A percentile compares a stretch with the other conserved stretches of the same genome.
phyloP scores from a whole-genome alignment of 2,888 invertebrate genomes.

The Agapostemon virescens region DNA sequence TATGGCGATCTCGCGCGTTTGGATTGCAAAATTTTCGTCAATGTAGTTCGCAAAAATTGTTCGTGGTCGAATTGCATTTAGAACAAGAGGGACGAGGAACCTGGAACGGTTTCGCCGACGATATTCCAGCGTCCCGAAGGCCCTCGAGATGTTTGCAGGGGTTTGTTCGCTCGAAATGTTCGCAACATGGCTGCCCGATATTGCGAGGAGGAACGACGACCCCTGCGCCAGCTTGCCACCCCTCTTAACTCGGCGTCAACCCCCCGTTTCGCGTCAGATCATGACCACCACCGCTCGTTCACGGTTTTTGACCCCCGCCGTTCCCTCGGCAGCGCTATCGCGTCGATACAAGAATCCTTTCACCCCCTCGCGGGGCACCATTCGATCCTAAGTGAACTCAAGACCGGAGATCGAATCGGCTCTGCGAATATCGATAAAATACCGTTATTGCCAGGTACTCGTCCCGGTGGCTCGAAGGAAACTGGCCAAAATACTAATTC shows the following conservation, averaged over 20 bases:
- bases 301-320: slow-evolving; percentile 64
- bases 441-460: neutral
- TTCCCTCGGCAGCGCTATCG: slow-evolving; percentile 50
- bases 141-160: slow-evolving; percentile 44
- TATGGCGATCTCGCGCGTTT: no score
- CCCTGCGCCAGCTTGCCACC: slow-evolving; percentile 27
- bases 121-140: slow-evolving; percentile 25
- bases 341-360: slow-evolving; percentile 63
- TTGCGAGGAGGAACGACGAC: slow-evolving; percentile 42
- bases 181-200: slow-evolving; percentile 49
- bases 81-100: slow-evolving; percentile 19
- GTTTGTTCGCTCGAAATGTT: slow-evolving; percentile 53
- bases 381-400: slow-evolving; percentile 21
- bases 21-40: neutral
- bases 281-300: slow-evolving; percentile 55
- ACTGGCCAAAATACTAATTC: no score
- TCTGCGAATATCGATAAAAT: neutral
- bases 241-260: slow-evolving; percentile 33
- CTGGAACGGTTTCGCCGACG: slow-evolving; percentile 3
- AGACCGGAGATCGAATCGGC: slow-evolving; percentile 1
- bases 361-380: slow-evolving; percentile 36
- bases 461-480: no score
- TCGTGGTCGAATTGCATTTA: slow-evolving; percentile 5
- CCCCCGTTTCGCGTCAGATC: slow-evolving; percentile 50
- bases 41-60: neutral